Conservation (phyloP, 64 coral and sea anemone species). For the Hydrozoanthus tunicans region DNA sequence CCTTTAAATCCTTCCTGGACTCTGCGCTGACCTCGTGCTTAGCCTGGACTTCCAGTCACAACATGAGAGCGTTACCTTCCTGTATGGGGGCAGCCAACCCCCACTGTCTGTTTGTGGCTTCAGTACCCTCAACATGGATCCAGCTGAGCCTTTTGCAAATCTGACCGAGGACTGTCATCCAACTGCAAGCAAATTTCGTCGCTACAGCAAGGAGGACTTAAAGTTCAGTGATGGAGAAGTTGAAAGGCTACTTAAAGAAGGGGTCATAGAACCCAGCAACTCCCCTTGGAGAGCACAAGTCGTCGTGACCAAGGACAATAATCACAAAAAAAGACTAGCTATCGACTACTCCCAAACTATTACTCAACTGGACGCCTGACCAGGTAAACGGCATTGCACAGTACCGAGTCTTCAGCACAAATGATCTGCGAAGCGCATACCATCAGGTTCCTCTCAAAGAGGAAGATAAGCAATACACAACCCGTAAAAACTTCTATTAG, state of each 20-base stretch:
- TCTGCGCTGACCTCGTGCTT: slow-evolving; percentile 31
- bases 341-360: not conserved
- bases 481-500: no score
- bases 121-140: not conserved
- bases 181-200: not conserved
- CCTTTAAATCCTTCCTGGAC: slow-evolving; percentile 9
- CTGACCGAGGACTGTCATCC: not conserved
- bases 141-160: slow-evolving; percentile 2
- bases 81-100: no score
- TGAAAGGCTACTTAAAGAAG: slow-evolving; percentile 14
- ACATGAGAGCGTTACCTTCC: slow-evolving; percentile 18
- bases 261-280: slow-evolving; percentile 49
- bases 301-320: no score
- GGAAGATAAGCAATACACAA: slow-evolving; percentile 8
- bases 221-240: slow-evolving; percentile 49
- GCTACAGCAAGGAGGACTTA: slow-evolving; percentile 12
- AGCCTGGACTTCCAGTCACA: slow-evolving; percentile 37
- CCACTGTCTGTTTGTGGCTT: not conserved
- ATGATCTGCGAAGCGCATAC: not conserved
- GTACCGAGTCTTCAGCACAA: not conserved
- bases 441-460: slow-evolving; percentile 5
- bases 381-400: not conserved
- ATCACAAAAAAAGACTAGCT: no score
- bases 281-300: no score
- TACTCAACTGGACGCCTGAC: not conserved